Evolutionary conservation across 2,113 vertebrate species (phyloP).

Genomic region (Lanius collurio): DNA sequence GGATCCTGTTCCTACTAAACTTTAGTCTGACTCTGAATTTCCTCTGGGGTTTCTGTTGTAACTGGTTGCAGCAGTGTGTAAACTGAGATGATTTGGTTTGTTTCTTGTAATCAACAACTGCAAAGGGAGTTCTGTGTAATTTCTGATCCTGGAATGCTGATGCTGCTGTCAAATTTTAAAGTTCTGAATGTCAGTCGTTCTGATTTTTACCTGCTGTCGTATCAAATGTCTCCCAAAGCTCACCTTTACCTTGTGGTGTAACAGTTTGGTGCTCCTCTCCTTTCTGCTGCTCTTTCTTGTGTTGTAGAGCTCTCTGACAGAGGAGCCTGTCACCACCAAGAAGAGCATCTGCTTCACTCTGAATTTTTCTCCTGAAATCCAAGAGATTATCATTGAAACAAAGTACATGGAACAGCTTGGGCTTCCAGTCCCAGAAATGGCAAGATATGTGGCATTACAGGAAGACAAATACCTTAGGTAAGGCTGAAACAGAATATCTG

Average conservation of each 20-base stretch:
- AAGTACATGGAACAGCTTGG: slow-evolving; percentile 83
- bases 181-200: neutral
- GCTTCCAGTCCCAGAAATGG: slow-evolving; percentile 76
- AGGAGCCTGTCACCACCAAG: slow-evolving; percentile 12
- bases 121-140: neutral
- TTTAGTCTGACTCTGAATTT: neutral
- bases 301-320: neutral
- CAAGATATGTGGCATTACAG: slow-evolving; percentile 80
- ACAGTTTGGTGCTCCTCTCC: neutral
- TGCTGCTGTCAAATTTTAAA: neutral
- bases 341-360: slow-evolving; percentile 62
- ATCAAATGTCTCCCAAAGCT: neutral
- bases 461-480: slow-evolving; percentile 83
- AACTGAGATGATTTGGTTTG: neutral
- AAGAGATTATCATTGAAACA: slow-evolving; percentile 84
- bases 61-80: neutral
- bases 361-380: slow-evolving; percentile 83
- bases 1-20: neutral
- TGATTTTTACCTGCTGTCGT: neutral
- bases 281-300: neutral
- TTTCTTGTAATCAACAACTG: neutral
- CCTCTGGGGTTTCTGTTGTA: neutral
- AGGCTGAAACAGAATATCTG: neutral
- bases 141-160: neutral
- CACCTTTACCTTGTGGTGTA: neutral